These are phyloP conservation scores for Bibio marci DNA, from an alignment of 2,888 invertebrate species.

Conservation along the genomic window DNA sequence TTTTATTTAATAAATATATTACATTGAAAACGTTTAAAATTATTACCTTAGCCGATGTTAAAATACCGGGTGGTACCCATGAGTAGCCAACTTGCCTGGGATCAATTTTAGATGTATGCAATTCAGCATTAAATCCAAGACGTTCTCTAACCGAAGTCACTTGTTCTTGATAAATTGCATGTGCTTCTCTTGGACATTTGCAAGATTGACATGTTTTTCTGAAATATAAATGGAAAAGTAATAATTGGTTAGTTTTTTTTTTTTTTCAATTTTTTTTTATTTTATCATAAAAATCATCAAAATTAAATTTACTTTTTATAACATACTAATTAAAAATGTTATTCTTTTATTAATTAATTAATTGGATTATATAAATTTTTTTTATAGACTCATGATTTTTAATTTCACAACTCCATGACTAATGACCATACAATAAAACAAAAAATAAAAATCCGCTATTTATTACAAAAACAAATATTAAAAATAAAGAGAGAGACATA, in stretches of 20 bases:
- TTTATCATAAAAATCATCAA: no score
- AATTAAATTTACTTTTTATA: no score
- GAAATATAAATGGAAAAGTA: constrained; percentile 24
- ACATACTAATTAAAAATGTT: no score
- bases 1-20: not conserved
- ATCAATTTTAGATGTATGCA: constrained; percentile 35
- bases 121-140: constrained; percentile 44
- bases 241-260: no score
- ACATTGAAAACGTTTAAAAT: not conserved
- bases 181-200: constrained; percentile 77
- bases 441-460: no score
- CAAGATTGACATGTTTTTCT: constrained; percentile 89
- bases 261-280: no score
- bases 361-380: no score
- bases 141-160: constrained; percentile 61
- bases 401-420: no score
- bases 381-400: no score
- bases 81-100: constrained; percentile 51
- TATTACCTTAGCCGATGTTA: constrained; percentile 24
- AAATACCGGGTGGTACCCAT: constrained; percentile 38
- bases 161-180: constrained; percentile 80
- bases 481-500: no score
- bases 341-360: not conserved
- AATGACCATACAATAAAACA: no score
- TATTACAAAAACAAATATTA: no score